Evolutionary conservation across 2,888 invertebrate genomes (phyloP), one percentile per base, ranked within the genome.

Genomic region (Sialis fuliginosa): DNA sequence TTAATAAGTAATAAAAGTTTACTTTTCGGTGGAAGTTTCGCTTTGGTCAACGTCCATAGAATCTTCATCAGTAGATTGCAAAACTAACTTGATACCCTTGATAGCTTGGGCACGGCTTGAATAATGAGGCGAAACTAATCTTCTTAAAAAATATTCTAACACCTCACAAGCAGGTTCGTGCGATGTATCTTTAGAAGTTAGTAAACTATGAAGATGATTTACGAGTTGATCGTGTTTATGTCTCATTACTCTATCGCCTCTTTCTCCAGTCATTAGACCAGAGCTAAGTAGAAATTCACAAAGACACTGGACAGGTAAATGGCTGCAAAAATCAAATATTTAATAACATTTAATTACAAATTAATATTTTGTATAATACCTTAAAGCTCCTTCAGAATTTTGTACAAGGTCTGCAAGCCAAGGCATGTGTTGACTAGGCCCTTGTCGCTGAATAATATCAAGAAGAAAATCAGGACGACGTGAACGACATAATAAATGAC

Each of bases 341-440:
- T n/a, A n/a, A n/a, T n/a, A n/a, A 39, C 13, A 34, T 42, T 45
- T 32, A 32, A 44, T 32, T 44, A 42, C 40, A 30, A 33, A 32
- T 12, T 22, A 22, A 22, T 22, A 22, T 22, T 22, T 2, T 22
- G 22, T 22, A 22, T 4, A 22, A 4, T 22, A 72, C 72, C 69
- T 76, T 37, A 86, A 71, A 12, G 88, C 85, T 1, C 88, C 85
- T 59, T 92, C 92, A 53, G 88, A 89, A 55, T 86, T 89, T 56
- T 92, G 84, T 9, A 96, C 88, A 50, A 96, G 70, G 62, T 93
- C 91, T 6, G 92, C 91, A 51, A 96, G 69, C 96, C 96, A 96
- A 4, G 95, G 93, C 91, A 95, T 92, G 39, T 93, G 90, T 54
- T 91, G 86, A 0, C 41, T 46, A 22, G 33, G 57, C 1, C 55